Evolutionary conservation across 1,140 invertebrate genomes (phyloP).

Genomic region (Diorhabda elongata): DNA sequence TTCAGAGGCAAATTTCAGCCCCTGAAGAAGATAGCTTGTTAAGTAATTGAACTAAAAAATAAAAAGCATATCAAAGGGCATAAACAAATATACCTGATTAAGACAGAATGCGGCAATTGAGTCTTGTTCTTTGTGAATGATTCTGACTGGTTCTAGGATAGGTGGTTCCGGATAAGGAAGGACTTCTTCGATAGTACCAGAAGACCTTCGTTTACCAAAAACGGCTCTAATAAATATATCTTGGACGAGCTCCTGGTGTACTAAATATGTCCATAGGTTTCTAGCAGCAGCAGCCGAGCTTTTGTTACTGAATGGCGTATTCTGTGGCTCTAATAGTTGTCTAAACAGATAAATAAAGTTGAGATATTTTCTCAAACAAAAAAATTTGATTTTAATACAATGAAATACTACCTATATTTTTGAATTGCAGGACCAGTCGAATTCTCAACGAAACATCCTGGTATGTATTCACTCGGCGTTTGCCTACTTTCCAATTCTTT

Average conservation of each 20-base stretch:
- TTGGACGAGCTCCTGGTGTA: conserved; percentile 88
- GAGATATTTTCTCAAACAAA: too few relatives aligned
- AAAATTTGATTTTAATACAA: too few relatives aligned
- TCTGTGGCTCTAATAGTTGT: conserved; percentile 79
- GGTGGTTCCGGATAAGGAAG: conserved; percentile 44
- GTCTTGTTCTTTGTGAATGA: conserved; percentile 99
- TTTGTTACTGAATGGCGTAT: conserved; percentile 86
- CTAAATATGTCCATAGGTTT: conserved; percentile 89
- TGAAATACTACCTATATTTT: conserved; percentile 70
- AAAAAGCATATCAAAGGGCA: too few relatives aligned
- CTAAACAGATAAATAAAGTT: conserved; percentile 24
- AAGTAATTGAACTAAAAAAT: too few relatives aligned
- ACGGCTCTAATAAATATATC: conserved; percentile 95
- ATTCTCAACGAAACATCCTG: conserved; percentile 73
- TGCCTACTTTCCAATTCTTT: conserved; percentile 70
- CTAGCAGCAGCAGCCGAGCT: conserved; percentile 76
- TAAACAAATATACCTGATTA: conserved; percentile 66
- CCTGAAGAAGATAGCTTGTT: too few relatives aligned
- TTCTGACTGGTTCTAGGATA: conserved; percentile 77
- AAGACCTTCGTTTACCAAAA: conserved; percentile 69
- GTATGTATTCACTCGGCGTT: conserved; percentile 75
- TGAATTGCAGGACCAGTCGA: conserved; percentile 77
- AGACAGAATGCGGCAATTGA: conserved; percentile 96
- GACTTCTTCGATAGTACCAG: conserved; percentile 49
- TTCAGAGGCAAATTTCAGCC: too few relatives aligned